Evolutionary conservation across 2,797 vertebrate genomes (phyloP).

Genomic region (Rhinatrema bivittatum): DNA sequence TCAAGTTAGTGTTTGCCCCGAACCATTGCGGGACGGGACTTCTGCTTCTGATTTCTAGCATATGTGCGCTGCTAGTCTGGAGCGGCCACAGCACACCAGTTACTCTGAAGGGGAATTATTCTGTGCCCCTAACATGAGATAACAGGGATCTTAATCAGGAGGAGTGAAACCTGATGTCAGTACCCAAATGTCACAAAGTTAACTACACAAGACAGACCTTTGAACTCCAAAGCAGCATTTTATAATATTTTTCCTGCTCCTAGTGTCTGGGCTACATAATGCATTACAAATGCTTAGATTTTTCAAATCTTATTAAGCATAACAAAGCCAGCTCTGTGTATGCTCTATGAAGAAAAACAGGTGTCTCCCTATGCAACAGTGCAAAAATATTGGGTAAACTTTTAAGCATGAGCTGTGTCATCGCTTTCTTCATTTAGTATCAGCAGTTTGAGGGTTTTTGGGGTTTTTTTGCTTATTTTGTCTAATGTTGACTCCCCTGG

Average conservation of each 20-base stretch:
- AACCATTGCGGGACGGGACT: conserved; percentile 22
- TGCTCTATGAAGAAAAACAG: too few species aligned
- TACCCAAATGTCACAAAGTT: neutral
- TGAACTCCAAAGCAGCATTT: neutral
- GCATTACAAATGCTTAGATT: neutral
- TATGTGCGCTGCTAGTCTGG: conserved; percentile 36
- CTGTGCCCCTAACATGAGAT: conserved; percentile 21
- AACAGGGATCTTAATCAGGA: neutral
- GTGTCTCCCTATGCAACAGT: too few species aligned
- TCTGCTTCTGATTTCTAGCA: conserved; percentile 39
- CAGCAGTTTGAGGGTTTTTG: too few species aligned
- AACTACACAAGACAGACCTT: conserved; percentile 9
- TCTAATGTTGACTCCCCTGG: too few species aligned
- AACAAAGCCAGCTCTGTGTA: too few species aligned
- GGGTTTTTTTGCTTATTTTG: too few species aligned
- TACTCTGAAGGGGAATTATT: conserved; percentile 23
- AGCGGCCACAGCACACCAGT: conserved; percentile 24
- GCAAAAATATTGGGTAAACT: too few species aligned
- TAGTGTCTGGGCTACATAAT: too few species aligned
- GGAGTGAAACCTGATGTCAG: conserved; percentile 10
- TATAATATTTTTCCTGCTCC: too few species aligned
- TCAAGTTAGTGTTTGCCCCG: conserved; percentile 30
- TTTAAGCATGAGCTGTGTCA: too few species aligned
- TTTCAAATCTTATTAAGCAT: too few species aligned
- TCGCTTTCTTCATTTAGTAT: too few species aligned